Conservation (phyloP, 1,140 invertebrate species). For the Sinella curviseta region DNA sequence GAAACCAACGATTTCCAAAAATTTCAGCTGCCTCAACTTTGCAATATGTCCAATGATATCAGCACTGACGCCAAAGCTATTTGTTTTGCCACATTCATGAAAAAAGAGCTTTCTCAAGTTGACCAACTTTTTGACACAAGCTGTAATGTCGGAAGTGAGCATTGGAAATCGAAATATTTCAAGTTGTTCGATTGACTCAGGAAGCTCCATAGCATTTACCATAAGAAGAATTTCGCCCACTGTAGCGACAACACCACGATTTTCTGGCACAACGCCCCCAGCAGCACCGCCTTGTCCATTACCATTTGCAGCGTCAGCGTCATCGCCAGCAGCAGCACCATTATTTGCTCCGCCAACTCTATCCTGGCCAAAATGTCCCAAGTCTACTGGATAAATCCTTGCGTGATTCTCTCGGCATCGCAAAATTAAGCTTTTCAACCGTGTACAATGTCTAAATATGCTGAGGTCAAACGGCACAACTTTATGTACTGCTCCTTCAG, state of each 20-base stretch:
- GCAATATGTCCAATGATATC: constrained; percentile 32
- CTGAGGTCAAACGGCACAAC: constrained; percentile 38
- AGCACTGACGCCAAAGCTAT: constrained; percentile 34
- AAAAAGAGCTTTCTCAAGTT: constrained; percentile 37
- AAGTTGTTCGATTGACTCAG: constrained; percentile 27
- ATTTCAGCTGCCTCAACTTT: constrained; percentile 32
- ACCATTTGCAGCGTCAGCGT: constrained; percentile 6
- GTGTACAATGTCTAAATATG: constrained; percentile 33
- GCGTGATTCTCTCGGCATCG: constrained; percentile 25
- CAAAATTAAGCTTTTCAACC: constrained; percentile 32
- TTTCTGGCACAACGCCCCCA: background rate
- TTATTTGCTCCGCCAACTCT: background rate
- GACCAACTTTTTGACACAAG: constrained; percentile 29
- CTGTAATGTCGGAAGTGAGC: constrained; percentile 29
- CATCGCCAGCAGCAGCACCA: constrained; percentile 3
- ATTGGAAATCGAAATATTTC: constrained; percentile 40
- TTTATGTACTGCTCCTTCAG: background rate
- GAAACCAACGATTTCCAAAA: constrained; percentile 40
- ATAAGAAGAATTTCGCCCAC: constrained; percentile 30
- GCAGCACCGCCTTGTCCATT: background rate
- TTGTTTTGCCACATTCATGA: constrained; percentile 35
- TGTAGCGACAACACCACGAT: constrained; percentile 1
- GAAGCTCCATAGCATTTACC: constrained; percentile 41
- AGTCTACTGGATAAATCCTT: background rate
- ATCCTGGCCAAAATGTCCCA: background rate